Evolutionary conservation across 2,888 invertebrate genomes (phyloP), one percentile per base, ranked within the genome.

Genomic region (Pandemis heparana): DNA sequence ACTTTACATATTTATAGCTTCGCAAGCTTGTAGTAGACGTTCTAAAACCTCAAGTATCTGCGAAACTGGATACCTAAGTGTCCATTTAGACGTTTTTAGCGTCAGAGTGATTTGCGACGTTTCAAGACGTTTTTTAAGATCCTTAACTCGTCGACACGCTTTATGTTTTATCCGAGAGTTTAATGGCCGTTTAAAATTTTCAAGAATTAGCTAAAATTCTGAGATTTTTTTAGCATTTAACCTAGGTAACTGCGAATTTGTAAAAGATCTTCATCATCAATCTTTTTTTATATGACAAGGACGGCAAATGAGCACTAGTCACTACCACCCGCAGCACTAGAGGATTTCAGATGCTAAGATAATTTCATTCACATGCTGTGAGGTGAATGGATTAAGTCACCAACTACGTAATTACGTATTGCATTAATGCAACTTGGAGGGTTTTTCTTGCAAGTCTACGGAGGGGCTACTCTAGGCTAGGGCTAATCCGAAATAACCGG

Each of bases 1-100:
- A 56, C 56, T 56, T 56, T 9, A 56, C 56, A 56, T 60, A 60
- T 60, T 60, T 60, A 60, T 60, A 38, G n/a, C 32, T 60, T 5
- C 6, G 56, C 56, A 56, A 60, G 39, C 60, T 60, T 60, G 60
- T n/a, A 38, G 38, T 14, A 38, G 39, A 39, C 64, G 46, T 59
- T 71, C 71, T 71, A 71, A 66, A 66, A 66, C 60, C 65, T 65
- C 65, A 60, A 66, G 71, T 66, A 71, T 48, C 65, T 59, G 65
- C 60, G 71, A 71, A 71, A 71, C 71, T 71, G 71, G 71, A 71
- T 71, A 71, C 59, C 71, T 63, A 60, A 48, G 59, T 51, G 65
- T 71, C 65, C 71, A 41, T 59, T 71, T 59, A 56, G 70, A 71
- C 70, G 63, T 63, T 70, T 71, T 70, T 65, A 71, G 53, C 59